Conservation (phyloP, 2,888 invertebrate species). For the Troides oblongomaculatus region DNA sequence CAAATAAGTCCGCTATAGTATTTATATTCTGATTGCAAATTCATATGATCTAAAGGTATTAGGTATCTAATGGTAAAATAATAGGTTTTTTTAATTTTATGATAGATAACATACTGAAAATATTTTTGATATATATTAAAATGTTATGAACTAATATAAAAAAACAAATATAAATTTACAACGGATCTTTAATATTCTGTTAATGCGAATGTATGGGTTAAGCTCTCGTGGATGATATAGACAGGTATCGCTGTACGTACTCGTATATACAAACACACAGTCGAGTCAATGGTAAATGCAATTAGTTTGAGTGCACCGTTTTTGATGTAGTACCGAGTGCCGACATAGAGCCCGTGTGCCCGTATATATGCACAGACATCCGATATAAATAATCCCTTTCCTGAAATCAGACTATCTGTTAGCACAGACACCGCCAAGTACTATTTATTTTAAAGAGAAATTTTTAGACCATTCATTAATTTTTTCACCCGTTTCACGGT, state of each 20-base stretch:
- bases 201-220: constrained; percentile 13
- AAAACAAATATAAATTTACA: not conserved
- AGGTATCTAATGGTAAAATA: too few species aligned
- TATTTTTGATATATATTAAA: too few species aligned
- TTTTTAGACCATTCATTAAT: constrained; percentile 5
- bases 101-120: too few species aligned
- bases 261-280: constrained; percentile 40
- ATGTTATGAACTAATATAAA: too few species aligned
- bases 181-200: constrained; percentile 14
- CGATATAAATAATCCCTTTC: constrained; percentile 60
- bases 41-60: too few species aligned
- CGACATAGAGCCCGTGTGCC: constrained; percentile 45
- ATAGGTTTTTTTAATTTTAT: too few species aligned
- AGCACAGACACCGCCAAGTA: constrained; percentile 22
- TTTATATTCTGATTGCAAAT: too few species aligned
- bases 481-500: not conserved
- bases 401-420: constrained; percentile 41
- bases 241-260: not conserved
- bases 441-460: constrained; percentile 16
- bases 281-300: constrained; percentile 74
- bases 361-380: constrained; percentile 46
- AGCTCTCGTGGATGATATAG: constrained; percentile 10
- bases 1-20: not conserved
- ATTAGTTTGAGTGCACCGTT: constrained; percentile 79
- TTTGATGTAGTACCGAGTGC: constrained; percentile 73